Conservation (phyloP, 2,797 vertebrate genomes). For the Anomalospiza imberbis region DNA sequence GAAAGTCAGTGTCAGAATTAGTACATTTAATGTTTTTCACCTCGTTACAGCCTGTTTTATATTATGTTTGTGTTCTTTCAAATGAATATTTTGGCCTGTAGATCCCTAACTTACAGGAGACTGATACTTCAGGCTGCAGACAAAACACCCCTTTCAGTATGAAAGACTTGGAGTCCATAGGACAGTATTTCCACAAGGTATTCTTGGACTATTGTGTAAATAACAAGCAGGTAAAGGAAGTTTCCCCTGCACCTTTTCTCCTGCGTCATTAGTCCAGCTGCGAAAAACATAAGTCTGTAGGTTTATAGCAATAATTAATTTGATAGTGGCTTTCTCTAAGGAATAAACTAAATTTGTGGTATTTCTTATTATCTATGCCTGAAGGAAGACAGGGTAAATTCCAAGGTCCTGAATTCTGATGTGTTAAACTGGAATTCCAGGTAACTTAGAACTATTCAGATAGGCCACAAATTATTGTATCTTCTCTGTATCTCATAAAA, state of each 20-base stretch:
- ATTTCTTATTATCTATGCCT: conserved; percentile 55
- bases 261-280: not conserved
- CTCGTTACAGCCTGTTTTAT: not conserved
- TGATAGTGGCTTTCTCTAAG: conserved; percentile 1
- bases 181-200: conserved; percentile 74
- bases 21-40: not conserved
- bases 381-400: conserved; percentile 43
- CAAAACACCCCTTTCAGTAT: conserved; percentile 70
- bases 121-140: conserved; percentile 65
- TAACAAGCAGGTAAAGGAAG: conserved; percentile 64
- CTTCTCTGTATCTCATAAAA: not conserved
- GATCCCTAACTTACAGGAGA: not conserved
- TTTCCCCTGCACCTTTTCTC: not conserved
- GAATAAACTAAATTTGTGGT: not conserved
- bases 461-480: not conserved
- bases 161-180: conserved; percentile 72
- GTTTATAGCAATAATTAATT: not conserved
- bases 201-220: conserved; percentile 72
- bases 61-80: not conserved
- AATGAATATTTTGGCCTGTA: not conserved
- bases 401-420: conserved; percentile 19
- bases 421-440: conserved; percentile 60
- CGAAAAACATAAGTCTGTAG: not conserved
- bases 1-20: not conserved
- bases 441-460: conserved; percentile 12